Base-by-base conservation (phyloP, 2,113 vertebrate genomes). In the Syngnathus scovelli region DNA sequence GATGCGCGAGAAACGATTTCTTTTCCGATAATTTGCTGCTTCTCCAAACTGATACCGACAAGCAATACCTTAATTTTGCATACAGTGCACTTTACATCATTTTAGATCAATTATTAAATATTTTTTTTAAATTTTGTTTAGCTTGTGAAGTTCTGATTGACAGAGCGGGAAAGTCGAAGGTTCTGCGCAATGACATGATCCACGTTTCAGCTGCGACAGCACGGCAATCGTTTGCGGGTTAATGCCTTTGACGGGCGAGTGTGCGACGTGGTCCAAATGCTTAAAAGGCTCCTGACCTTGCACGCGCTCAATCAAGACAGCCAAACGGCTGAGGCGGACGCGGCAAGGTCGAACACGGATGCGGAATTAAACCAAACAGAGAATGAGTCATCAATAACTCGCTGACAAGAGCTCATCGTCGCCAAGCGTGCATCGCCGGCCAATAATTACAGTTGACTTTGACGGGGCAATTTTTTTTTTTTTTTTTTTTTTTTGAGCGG, bases 211-310 rank as follows among this genome's bases (percentile, higher is more conserved):
- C 21, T 44, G 61, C 61, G 41, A 62, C 61, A 44, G 61, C 61
- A 44, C 13, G 13, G 15, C n/a, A 44, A 44, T 62, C 44, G 61
- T 44, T 44, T 44, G 21, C 21, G 55, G 41, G 61, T 44, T 62
- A 62, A 62, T 62, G 41, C 61, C 21, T 62, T 62, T 62, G 41
- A 62, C 60, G 39, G 60, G 58, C 38, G 12, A 44, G 60, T 11
- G 10, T 43, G 2, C 19, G 27, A 62, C 61, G 61, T 62, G 61
- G 61, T 46, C 41, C 41, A 62, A 44, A 62, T 62, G 41, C 61
- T 62, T 44, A 62, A 62, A 62, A 62, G 39, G 61, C 41, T 44
- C n/a, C 55, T 21, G 37, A 62, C 39, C 61, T 62, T 62, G 61
- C 41, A 43, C 61, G 7, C 21, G 41, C 61, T 62, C 61, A 62